Percentiles rank a stretch among this genome's conserved stretches.
Conservation (phyloP, 2,888 invertebrate species). For the Charanyca ferruginea region DNA sequence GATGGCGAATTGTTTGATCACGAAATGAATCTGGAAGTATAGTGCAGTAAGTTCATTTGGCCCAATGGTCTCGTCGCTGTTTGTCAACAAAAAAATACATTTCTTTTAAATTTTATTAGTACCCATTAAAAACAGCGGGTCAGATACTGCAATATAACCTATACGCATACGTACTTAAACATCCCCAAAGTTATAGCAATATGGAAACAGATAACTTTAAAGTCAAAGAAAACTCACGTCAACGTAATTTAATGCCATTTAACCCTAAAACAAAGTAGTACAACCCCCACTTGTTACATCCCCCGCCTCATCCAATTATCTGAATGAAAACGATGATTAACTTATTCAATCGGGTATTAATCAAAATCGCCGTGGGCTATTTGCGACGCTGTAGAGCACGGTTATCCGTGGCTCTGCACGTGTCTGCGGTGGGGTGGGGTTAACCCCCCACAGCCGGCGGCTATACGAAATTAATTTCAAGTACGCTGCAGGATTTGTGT, state of each 20-base stretch:
- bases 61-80: too few relatives aligned
- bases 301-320: constrained; percentile 56
- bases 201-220: background rate
- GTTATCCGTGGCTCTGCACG: constrained; percentile 76
- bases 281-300: constrained; percentile 47
- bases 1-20: too few relatives aligned
- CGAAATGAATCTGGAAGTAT: background rate
- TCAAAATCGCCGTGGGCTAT: constrained; percentile 71
- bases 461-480: constrained; percentile 90
- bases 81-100: too few relatives aligned
- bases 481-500: constrained; percentile 84
- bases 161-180: background rate
- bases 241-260: background rate
- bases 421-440: constrained; percentile 72
- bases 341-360: constrained; percentile 67
- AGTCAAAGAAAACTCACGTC: background rate
- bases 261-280: constrained; percentile 3
- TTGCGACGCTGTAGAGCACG: constrained; percentile 72
- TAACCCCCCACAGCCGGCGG: constrained; percentile 68
- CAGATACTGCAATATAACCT: too few relatives aligned
- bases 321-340: constrained; percentile 64
- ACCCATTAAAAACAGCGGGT: too few relatives aligned
- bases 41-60: background rate
- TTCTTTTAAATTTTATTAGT: too few relatives aligned
- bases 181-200: background rate